Conservation (phyloP, 2,797 vertebrate species). For the Scleropages formosus region DNA sequence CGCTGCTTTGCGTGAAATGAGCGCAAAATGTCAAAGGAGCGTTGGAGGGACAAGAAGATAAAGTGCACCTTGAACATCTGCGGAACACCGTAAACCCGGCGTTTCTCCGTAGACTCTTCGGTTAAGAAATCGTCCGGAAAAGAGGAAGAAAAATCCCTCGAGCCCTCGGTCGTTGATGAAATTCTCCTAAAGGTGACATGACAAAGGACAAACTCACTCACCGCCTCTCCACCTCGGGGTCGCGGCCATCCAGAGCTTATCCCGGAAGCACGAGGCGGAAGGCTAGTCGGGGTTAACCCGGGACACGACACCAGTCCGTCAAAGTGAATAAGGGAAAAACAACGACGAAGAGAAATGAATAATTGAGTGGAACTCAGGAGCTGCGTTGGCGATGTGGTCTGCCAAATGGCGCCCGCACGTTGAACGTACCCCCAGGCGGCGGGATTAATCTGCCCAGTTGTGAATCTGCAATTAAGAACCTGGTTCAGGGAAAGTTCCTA, state of each 20-base stretch:
- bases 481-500: slow-evolving; percentile 10
- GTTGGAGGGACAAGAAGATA: not conserved
- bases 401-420: slow-evolving; percentile 44
- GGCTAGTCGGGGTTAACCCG: not conserved
- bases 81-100: too few relatives aligned
- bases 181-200: too few relatives aligned
- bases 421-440: slow-evolving; percentile 47
- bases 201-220: not conserved
- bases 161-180: too few relatives aligned
- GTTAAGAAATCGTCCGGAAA: too few relatives aligned
- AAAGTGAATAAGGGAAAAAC: not conserved
- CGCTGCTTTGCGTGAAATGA: not conserved
- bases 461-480: slow-evolving; percentile 31
- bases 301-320: not conserved
- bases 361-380: slow-evolving; percentile 26
- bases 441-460: slow-evolving; percentile 41
- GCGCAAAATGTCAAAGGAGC: not conserved
- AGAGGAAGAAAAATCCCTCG: too few relatives aligned
- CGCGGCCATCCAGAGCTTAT: too few relatives aligned
- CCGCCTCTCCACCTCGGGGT: not conserved
- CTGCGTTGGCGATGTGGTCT: slow-evolving; percentile 19
- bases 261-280: too few relatives aligned
- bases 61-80: not conserved
- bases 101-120: too few relatives aligned
- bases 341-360: slow-evolving; percentile 39